Evolutionary conservation across 1,140 invertebrate genomes (phyloP).

Genomic region (Hyphantria cunea): DNA sequence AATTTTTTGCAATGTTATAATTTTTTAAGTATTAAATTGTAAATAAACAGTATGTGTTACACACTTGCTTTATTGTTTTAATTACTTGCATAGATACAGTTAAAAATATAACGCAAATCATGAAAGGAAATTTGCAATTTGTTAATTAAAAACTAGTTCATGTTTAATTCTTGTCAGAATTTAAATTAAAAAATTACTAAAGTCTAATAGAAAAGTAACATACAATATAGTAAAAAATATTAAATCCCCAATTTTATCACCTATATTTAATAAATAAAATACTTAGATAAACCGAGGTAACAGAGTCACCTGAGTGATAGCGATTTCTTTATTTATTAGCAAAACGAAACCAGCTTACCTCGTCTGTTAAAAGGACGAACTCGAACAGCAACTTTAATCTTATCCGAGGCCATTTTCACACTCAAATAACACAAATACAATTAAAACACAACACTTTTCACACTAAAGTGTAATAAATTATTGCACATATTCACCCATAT

Average conservation of each 20-base stretch:
- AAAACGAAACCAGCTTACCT: conserved; percentile 87
- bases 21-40: too few species aligned
- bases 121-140: too few species aligned
- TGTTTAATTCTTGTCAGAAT: too few species aligned
- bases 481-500: conserved; percentile 82
- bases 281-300: conserved; percentile 56
- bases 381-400: conserved; percentile 98
- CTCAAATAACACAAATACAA: conserved; percentile 73
- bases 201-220: too few species aligned
- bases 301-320: conserved; percentile 65
- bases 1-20: too few species aligned
- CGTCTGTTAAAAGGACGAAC: conserved; percentile 97
- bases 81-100: too few species aligned
- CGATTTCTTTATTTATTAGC: conserved; percentile 75
- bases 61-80: too few species aligned
- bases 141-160: too few species aligned
- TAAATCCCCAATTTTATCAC: conserved; percentile 26
- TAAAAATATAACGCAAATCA: too few species aligned
- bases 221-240: too few species aligned
- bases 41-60: too few species aligned
- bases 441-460: conserved; percentile 79
- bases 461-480: conserved; percentile 72
- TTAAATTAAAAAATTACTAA: too few species aligned
- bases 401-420: conserved; percentile 90
- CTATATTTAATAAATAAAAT: conserved; percentile 16